phyloP scores from a whole-genome alignment of 1,140 invertebrate genomes.

The Habropoda laboriosa region DNA sequence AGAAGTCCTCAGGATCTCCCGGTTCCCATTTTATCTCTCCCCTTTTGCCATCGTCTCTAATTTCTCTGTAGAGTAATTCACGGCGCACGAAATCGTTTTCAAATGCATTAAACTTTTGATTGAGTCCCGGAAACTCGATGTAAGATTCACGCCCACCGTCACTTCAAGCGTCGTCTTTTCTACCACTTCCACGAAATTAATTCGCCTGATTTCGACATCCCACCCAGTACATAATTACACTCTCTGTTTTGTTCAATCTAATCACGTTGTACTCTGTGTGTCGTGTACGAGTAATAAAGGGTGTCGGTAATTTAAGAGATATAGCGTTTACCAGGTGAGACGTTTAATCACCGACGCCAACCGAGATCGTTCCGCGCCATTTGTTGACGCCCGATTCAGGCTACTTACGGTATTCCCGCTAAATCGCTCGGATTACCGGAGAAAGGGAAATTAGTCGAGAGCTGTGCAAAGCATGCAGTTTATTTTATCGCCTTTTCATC shows the following conservation, averaged over 20 bases:
- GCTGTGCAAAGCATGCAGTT: not conserved
- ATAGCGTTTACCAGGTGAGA: not conserved
- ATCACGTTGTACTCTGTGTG: no score
- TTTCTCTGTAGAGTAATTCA: not conserved
- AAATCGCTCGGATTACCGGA: not conserved
- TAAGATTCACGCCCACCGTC: not conserved
- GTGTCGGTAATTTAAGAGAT: not conserved
- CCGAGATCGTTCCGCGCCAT: not conserved
- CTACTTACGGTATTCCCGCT: not conserved
- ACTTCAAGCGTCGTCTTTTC: not conserved
- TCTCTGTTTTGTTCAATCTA: not conserved
- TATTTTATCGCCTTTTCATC: slow-evolving; percentile 10
- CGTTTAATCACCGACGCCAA: not conserved
- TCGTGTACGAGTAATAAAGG: not conserved
- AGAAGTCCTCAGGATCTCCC: not conserved
- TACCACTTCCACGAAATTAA: not conserved
- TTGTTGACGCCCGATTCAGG: not conserved
- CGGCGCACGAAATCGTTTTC: not conserved
- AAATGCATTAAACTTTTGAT: slow-evolving; percentile 33
- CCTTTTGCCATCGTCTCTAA: slow-evolving; percentile 10
- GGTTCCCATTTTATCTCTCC: not conserved
- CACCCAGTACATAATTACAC: not conserved
- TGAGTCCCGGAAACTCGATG: not conserved
- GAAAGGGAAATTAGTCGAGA: not conserved
- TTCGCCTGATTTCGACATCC: not conserved